Conservation (phyloP, 2,888 invertebrate species). For the Cerceris ruficornis region DNA sequence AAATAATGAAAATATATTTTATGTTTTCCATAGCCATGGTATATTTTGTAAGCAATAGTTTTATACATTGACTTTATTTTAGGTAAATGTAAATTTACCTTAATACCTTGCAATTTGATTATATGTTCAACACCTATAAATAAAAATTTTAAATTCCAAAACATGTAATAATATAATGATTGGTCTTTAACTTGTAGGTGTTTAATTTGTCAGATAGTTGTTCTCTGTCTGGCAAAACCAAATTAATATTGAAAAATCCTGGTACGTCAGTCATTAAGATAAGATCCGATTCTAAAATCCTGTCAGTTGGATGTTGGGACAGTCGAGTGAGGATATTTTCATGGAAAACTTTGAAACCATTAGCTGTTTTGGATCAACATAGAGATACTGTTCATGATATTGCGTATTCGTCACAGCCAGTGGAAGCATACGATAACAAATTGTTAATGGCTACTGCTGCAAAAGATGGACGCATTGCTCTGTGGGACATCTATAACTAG, state of each 20-base stretch:
- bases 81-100: too few relatives aligned
- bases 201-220: slow-evolving; percentile 72
- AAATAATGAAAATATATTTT: too few relatives aligned
- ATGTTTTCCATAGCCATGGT: too few relatives aligned
- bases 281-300: slow-evolving; percentile 88
- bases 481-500: slow-evolving; percentile 91
- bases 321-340: slow-evolving; percentile 89
- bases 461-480: slow-evolving; percentile 88
- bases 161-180: background rate
- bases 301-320: slow-evolving; percentile 90
- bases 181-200: slow-evolving; percentile 62
- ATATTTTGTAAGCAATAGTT: too few relatives aligned
- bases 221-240: slow-evolving; percentile 81
- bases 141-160: slow-evolving; percentile 64
- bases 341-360: slow-evolving; percentile 88
- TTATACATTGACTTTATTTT: too few relatives aligned
- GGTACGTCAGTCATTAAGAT: slow-evolving; percentile 88
- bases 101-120: too few relatives aligned
- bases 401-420: slow-evolving; percentile 86
- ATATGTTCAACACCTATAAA: slow-evolving; percentile 84
- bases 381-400: slow-evolving; percentile 88
- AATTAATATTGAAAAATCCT: slow-evolving; percentile 87
- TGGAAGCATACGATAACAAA: slow-evolving; percentile 87
- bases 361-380: slow-evolving; percentile 90
- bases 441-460: slow-evolving; percentile 89